Percentiles rank a stretch among this genome's conserved stretches.
Conservation (phyloP, 2,888 invertebrate species). For the Cantharis flavilabris region DNA sequence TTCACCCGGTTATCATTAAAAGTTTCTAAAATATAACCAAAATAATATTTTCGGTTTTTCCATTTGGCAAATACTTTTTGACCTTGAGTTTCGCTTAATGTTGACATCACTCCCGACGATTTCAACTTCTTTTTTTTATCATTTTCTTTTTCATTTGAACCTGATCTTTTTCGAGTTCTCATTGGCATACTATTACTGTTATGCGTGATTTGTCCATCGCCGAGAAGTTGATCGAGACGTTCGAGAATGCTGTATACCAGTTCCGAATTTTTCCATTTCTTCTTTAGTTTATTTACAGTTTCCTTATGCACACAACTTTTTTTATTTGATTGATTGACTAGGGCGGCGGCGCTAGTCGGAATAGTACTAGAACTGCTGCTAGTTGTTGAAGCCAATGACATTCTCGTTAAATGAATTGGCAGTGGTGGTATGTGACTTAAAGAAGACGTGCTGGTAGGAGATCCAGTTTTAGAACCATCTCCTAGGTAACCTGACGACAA, state of each 20-base stretch:
- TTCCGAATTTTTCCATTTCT: conserved; percentile 27
- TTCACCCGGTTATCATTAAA: conserved; percentile 64
- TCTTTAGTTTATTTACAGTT: conserved; percentile 18
- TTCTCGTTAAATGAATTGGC: conserved; percentile 8
- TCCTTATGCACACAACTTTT: conserved; percentile 15
- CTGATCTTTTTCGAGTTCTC: neutral
- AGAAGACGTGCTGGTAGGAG: conserved; percentile 13
- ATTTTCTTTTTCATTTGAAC: neutral
- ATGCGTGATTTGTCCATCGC: neutral
- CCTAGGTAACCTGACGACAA: conserved; percentile 21
- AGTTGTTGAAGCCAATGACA: conserved; percentile 14
- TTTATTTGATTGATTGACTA: conserved; percentile 5
- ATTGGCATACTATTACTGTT: neutral
- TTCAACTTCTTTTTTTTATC: neutral
- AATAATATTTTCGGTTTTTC: conserved; percentile 71
- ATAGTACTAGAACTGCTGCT: conserved; percentile 29
- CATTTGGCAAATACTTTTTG: conserved; percentile 65
- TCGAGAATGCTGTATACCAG: conserved; percentile 26
- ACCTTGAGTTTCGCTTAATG: conserved; percentile 6
- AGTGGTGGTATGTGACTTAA: conserved; percentile 9
- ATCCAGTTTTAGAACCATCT: conserved; percentile 29
- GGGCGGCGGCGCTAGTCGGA: conserved; percentile 24
- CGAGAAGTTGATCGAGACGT: conserved; percentile 18
- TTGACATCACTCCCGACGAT: neutral
- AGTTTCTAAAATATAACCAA: conserved; percentile 63